Base-by-base conservation (phyloP, 2,113 vertebrate species). In the Stictonetta naevosa region DNA sequence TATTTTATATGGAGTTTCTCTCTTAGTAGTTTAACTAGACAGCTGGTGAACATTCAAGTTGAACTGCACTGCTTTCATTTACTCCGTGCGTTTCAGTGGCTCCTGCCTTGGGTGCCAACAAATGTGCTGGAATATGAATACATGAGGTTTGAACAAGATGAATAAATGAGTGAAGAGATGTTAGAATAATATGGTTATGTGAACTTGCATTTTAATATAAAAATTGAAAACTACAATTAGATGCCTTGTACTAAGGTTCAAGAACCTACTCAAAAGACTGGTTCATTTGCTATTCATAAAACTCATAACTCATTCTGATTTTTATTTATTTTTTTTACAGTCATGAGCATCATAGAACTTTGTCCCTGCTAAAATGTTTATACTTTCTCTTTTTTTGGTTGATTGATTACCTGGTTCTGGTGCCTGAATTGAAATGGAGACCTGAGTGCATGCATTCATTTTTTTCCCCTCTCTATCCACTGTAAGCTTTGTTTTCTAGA, bases 81-180 rank as follows among this genome's bases (percentile, higher is more conserved):
- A 21, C 46, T 91, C 15, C 42, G 11, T 26, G 6, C 4, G 0
- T 71, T 75, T 44, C 48, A 16, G 19, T 3, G 4, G 15, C 66
- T 93, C 60, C 71, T 80, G 42, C 13, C 4, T 12, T 18, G 53
- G 40, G 5, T 64, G 63, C 48, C 64, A 42, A 33, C 5, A 40
- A 20, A 12, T 7, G 12, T 13, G 2, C 5, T 2, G 9, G 46
- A 38, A 31, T 28, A 42, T 0, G 1, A 58, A 26, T 29, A 15
- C 1, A 0, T 63, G 82, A 34, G 10, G 36, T 52, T 55, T 67
- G 19, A 92, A 55, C 16, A 67, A 52, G n/a, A 33, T 67, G 16
- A 68, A 25, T 52, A n/a, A 75, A 63, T 0, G 0, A 10, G 10
- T 50, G 62, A 36, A 58, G 68, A 59, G 56, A n/a, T 34, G 11